These are phyloP conservation scores for Drosophila malerkotliana DNA, from an alignment of 1,140 invertebrate species.

Conservation along the genomic window DNA sequence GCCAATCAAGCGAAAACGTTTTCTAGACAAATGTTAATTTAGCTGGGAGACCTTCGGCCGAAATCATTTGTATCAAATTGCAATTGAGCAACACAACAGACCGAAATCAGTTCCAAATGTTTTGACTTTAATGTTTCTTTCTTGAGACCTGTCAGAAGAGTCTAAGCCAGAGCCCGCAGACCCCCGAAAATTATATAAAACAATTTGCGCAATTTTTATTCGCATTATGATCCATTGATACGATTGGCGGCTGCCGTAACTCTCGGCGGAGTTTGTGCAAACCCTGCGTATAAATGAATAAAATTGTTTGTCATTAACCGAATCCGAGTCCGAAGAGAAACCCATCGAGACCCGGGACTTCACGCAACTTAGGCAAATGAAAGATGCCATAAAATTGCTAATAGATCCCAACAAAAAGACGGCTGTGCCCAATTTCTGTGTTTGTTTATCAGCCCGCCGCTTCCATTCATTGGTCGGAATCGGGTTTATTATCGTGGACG, in stretches of 20 bases:
- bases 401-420: slow-evolving; percentile 37
- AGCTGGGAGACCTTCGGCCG: slow-evolving; percentile 42
- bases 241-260: slow-evolving; percentile 15
- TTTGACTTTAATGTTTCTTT: slow-evolving; percentile 35
- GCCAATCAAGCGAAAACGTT: slow-evolving; percentile 70
- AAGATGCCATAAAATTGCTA: slow-evolving; percentile 74
- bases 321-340: neutral
- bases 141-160: slow-evolving; percentile 29
- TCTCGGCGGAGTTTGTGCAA: slow-evolving; percentile 8
- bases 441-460: slow-evolving; percentile 52
- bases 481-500: slow-evolving; percentile 59
- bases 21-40: slow-evolving; percentile 58
- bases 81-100: slow-evolving; percentile 41
- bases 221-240: slow-evolving; percentile 34
- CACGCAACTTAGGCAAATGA: slow-evolving; percentile 74
- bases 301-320: slow-evolving; percentile 54
- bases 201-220: slow-evolving; percentile 66
- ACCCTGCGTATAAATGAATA: slow-evolving; percentile 44
- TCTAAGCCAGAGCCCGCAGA: slow-evolving; percentile 13
- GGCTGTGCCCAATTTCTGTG: slow-evolving; percentile 55
- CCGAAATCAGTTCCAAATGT: slow-evolving; percentile 42
- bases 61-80: slow-evolving; percentile 57
- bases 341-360: slow-evolving; percentile 22
- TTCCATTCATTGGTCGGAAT: slow-evolving; percentile 55
- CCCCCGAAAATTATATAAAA: slow-evolving; percentile 50